Percentiles rank a stretch among this genome's conserved stretches.
phyloP scores from a whole-genome alignment of 1,140 invertebrate species.

The Elysia chlorotica region DNA sequence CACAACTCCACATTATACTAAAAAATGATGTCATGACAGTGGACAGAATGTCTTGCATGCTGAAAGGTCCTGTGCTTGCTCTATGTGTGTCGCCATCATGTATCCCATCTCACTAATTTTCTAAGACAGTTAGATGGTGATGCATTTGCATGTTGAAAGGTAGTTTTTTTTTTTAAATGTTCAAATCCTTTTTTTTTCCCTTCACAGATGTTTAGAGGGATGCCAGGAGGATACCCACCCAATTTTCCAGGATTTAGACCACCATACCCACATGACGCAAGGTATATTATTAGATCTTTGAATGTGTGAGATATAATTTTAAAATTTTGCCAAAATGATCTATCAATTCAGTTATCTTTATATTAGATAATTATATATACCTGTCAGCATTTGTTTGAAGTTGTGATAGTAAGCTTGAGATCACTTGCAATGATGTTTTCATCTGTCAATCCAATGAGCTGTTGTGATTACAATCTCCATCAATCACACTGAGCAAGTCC shows the following conservation, averaged over 20 bases:
- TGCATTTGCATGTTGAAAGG: too few species aligned
- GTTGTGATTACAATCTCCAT: not conserved
- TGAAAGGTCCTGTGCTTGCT: too few species aligned
- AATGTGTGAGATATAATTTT: not conserved
- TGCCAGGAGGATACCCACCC: conserved; percentile 54
- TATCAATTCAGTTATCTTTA: not conserved
- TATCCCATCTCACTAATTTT: not conserved
- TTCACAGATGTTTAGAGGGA: conserved; percentile 56
- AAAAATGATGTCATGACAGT: too few species aligned
- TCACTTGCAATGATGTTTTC: too few species aligned
- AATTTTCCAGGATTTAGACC: conserved; percentile 59
- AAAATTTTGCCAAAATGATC: not conserved
- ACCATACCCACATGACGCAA: conserved; percentile 58
- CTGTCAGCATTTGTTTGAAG: not conserved
- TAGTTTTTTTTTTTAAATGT: too few species aligned
- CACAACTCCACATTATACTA: too few species aligned
- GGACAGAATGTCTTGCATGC: too few species aligned
- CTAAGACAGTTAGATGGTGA: too few species aligned
- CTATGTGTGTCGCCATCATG: not conserved
- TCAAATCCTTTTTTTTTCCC: conserved; percentile 17
- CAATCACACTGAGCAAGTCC: not conserved
- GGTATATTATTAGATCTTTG: conserved; percentile 39
- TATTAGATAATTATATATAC: not conserved
- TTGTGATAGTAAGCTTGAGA: too few species aligned
- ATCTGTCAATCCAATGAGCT: not conserved